phyloP scores from a whole-genome alignment of 2,797 vertebrate genomes.

The Thunnus albacares region DNA sequence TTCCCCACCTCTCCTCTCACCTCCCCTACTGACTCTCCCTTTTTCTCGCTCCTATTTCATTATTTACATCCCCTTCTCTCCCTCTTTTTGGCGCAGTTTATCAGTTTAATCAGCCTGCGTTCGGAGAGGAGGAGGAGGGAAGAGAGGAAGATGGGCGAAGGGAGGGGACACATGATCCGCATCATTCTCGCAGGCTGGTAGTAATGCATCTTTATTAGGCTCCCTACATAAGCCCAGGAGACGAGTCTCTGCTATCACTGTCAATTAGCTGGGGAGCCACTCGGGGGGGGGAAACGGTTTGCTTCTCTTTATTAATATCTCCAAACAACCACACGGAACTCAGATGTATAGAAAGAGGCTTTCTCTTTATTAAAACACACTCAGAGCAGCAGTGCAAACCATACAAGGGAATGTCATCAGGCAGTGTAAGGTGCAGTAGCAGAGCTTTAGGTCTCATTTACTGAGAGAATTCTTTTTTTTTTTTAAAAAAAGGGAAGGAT shows the following conservation, averaged over 20 bases:
- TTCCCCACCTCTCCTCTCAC: conserved; percentile 26
- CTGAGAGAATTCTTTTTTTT: conserved; percentile 1
- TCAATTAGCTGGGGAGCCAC: conserved; percentile 74
- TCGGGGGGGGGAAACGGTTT: conserved; percentile 37
- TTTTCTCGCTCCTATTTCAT: conserved; percentile 60
- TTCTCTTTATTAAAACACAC: conserved; percentile 79
- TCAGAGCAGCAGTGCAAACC: conserved; percentile 69
- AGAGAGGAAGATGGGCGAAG: background rate
- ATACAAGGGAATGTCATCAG: conserved; percentile 64
- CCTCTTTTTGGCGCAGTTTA: conserved; percentile 66
- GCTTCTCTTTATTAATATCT: conserved; percentile 75
- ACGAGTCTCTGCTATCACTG: conserved; percentile 75
- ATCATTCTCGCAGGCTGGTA: conserved; percentile 60
- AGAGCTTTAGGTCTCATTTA: conserved; percentile 63
- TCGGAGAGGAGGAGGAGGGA: conserved; percentile 6
- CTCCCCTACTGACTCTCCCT: conserved; percentile 37
- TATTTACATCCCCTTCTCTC: conserved; percentile 64
- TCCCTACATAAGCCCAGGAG: conserved; percentile 71
- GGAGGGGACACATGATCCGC: conserved; percentile 31
- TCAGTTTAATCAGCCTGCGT: conserved; percentile 76
- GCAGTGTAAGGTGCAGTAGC: conserved; percentile 52
- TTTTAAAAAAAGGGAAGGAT: background rate
- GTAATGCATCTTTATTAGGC: conserved; percentile 82
- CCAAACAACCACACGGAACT: conserved; percentile 68
- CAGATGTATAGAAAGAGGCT: conserved; percentile 63